Conservation (phyloP, 2,797 vertebrate genomes). For the Lycodopsis pacificus region DNA sequence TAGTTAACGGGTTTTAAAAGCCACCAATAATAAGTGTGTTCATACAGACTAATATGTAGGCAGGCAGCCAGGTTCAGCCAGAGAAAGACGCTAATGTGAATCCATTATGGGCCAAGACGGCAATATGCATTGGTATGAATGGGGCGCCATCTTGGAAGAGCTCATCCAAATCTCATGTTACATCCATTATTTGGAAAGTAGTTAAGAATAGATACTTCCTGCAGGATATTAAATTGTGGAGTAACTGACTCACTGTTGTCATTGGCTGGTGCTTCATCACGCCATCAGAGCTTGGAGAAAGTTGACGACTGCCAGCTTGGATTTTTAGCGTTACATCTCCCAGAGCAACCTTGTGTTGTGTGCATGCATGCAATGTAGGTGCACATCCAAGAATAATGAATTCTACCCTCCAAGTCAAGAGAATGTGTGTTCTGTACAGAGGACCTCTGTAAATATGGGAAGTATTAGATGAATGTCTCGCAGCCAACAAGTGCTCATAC, state of each 20-base stretch:
- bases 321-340: constrained; percentile 35
- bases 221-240: constrained; percentile 54
- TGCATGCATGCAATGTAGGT: constrained; percentile 17
- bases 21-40: neutral
- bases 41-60: neutral
- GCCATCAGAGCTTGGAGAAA: constrained; percentile 38
- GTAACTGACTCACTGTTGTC: constrained; percentile 27
- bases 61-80: neutral
- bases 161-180: constrained; percentile 46
- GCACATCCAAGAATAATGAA: constrained; percentile 34
- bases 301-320: constrained; percentile 35
- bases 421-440: constrained; percentile 7
- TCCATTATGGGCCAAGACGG: constrained; percentile 22
- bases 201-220: constrained; percentile 47
- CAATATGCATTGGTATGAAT: constrained; percentile 32
- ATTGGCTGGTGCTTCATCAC: constrained; percentile 45
- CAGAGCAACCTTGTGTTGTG: constrained; percentile 22
- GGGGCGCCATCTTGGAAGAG: constrained; percentile 33
- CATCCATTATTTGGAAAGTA: constrained; percentile 55
- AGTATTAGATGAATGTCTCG: neutral
- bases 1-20: constrained; percentile 2
- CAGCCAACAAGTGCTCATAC: neutral
- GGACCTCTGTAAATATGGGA: neutral
- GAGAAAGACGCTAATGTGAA: constrained; percentile 26
- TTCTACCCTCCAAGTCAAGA: constrained; percentile 25